Conservation (phyloP, 2,888 invertebrate genomes). For the Zygaena filipendulae region DNA sequence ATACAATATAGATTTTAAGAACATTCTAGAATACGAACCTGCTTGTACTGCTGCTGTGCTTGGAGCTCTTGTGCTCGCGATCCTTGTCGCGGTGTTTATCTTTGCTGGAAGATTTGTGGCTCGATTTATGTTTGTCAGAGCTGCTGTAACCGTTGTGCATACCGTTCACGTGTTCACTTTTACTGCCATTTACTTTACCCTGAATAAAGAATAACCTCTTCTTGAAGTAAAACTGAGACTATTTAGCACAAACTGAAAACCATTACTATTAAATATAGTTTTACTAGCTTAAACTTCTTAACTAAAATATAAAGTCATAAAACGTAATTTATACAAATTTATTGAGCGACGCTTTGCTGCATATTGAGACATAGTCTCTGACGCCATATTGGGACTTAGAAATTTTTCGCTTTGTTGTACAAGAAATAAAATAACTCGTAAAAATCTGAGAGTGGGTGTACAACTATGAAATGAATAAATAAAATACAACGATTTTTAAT, state of each 20-base stretch:
- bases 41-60: constrained; percentile 59
- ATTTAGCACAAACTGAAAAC: background rate
- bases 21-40: constrained; percentile 56
- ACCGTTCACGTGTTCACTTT: constrained; percentile 78
- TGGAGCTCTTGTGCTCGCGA: constrained; percentile 68
- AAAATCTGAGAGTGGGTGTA: too few relatives aligned
- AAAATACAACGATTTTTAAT: too few relatives aligned
- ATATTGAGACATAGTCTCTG: constrained; percentile 66
- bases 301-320: background rate
- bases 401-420: constrained; percentile 66
- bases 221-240: too few relatives aligned
- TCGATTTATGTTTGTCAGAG: constrained; percentile 66
- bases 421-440: too few relatives aligned
- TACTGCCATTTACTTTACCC: constrained; percentile 66
- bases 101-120: constrained; percentile 75
- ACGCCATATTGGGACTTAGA: constrained; percentile 91
- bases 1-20: constrained; percentile 20
- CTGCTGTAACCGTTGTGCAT: constrained; percentile 80
- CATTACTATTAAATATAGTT: too few relatives aligned
- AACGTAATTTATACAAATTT: constrained; percentile 10
- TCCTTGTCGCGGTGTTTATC: constrained; percentile 77
- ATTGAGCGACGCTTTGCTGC: constrained; percentile 48
- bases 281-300: too few relatives aligned
- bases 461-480: too few relatives aligned
- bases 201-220: constrained; percentile 27